phyloP scores from a whole-genome alignment of 2,888 invertebrate genomes.

The Tachystola acroxantha region DNA sequence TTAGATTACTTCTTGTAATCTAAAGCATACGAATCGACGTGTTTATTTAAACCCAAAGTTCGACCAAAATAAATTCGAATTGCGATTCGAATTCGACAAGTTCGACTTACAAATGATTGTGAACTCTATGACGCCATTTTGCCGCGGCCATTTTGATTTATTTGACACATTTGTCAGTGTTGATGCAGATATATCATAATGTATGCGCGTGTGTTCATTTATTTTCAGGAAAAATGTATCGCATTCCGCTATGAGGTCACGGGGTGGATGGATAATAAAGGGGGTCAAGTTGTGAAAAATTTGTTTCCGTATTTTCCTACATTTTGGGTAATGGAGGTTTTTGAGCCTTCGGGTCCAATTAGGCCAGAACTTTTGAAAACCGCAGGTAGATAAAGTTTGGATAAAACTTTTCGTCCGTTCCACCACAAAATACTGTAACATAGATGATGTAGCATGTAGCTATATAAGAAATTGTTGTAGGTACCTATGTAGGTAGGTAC shows the following conservation, averaged over 20 bases:
- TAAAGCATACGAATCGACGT: no score
- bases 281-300: conserved; percentile 46
- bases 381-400: no score
- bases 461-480: no score
- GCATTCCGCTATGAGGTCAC: conserved; percentile 31
- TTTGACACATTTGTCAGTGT: conserved; percentile 56
- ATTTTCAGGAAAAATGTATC: conserved; percentile 46
- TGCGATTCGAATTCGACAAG: no score
- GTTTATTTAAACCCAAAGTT: no score
- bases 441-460: no score
- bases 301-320: conserved; percentile 20
- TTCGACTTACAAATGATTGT: conserved; percentile 28
- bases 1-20: no score
- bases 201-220: conserved; percentile 43
- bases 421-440: no score
- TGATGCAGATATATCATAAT: conserved; percentile 42
- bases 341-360: background rate
- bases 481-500: no score
- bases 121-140: conserved; percentile 5
- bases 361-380: no score
- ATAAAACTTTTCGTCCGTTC: no score
- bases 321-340: background rate
- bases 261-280: conserved; percentile 24
- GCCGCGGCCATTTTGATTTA: conserved; percentile 50
- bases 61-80: no score